Percentiles rank a stretch among this genome's conserved stretches.
These are phyloP conservation scores for Galendromus occidentalis DNA, from an alignment of 1,140 invertebrate genomes.

Conservation along the genomic window DNA sequence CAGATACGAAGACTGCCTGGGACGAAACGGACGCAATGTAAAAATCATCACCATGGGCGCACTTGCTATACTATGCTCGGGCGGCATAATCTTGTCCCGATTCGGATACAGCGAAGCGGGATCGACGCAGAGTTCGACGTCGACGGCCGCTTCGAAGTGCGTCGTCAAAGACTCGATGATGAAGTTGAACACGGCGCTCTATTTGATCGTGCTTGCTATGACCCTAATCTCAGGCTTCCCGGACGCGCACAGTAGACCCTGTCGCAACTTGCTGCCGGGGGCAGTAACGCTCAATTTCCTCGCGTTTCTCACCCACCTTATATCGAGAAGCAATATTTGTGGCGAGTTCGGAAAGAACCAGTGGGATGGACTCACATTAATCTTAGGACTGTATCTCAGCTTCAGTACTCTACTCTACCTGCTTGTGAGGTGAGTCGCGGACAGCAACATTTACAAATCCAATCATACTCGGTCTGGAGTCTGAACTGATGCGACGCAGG, in stretches of 20 bases:
- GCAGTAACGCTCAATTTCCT: slow-evolving; percentile 5
- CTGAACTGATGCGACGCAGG: too few relatives aligned
- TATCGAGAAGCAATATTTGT: slow-evolving; percentile 3
- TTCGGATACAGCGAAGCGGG: background rate
- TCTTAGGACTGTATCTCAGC: slow-evolving; percentile 6
- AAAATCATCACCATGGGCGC: background rate
- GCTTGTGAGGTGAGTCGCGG: slow-evolving; percentile 6
- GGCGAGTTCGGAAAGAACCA: slow-evolving; percentile 1
- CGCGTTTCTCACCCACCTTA: slow-evolving; percentile 6
- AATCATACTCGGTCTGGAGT: too few relatives aligned
- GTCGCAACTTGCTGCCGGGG: slow-evolving; percentile 7
- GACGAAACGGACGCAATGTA: background rate
- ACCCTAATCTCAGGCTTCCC: background rate
- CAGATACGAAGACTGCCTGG: slow-evolving; percentile 11
- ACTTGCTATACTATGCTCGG: background rate
- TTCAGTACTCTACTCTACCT: slow-evolving; percentile 9
- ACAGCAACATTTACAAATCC: too few relatives aligned
- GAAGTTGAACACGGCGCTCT: slow-evolving; percentile 6
- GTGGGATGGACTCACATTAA: slow-evolving; percentile 4
- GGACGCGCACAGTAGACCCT: slow-evolving; percentile 1
- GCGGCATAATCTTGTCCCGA: background rate
- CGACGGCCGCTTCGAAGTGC: background rate
- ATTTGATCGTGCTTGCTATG: slow-evolving; percentile 3
- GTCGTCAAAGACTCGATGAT: background rate
- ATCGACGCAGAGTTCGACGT: background rate